Percentiles rank a stretch among this genome's conserved stretches.
Conservation (phyloP, 1,140 invertebrate species). For the Heliconius hewitsoni region DNA sequence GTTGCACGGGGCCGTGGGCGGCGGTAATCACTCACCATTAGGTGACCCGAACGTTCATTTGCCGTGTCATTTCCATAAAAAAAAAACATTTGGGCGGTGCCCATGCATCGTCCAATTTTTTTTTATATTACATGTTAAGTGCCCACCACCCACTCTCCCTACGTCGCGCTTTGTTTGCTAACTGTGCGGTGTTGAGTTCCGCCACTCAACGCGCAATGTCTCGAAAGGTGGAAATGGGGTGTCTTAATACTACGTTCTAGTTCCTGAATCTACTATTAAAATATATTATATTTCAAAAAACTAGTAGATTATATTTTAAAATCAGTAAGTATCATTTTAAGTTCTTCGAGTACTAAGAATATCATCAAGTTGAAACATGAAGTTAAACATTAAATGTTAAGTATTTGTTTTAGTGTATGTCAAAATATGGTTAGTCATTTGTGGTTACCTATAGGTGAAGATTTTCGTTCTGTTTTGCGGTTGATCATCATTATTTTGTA, state of each 20-base stretch:
- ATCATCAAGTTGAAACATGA: background rate
- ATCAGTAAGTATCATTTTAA: background rate
- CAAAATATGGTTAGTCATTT: background rate
- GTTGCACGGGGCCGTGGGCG: too few species aligned
- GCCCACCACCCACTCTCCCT: too few species aligned
- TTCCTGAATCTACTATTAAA: too few species aligned
- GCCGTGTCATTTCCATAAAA: too few species aligned
- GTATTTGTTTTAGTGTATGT: background rate
- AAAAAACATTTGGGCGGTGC: too few species aligned
- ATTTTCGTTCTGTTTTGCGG: constrained; percentile 7
- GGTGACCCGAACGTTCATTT: too few species aligned
- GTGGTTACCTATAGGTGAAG: background rate
- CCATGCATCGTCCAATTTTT: too few species aligned
- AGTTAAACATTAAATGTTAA: background rate
- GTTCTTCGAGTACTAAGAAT: background rate
- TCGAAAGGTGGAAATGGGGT: background rate
- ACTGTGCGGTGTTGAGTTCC: background rate
- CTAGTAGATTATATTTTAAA: background rate
- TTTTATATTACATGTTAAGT: too few species aligned
- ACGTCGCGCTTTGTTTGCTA: too few species aligned
- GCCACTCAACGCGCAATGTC: background rate
- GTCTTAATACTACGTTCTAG: too few species aligned
- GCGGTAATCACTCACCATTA: too few species aligned
- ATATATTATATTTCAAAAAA: background rate
- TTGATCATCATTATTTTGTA: background rate